phyloP scores from a whole-genome alignment of 1,140 invertebrate species.

The Nymphalis io region DNA sequence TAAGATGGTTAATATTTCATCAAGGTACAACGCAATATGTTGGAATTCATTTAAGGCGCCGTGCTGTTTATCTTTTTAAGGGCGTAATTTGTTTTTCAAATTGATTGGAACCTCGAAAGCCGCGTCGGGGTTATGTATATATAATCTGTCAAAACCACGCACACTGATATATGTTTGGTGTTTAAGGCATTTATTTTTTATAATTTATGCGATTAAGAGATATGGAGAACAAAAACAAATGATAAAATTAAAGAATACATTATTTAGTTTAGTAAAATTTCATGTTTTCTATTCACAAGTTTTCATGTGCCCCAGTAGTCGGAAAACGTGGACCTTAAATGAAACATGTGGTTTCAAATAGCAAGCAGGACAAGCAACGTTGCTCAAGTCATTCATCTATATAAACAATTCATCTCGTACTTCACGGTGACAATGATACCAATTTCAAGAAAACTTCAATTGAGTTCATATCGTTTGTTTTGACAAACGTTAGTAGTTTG shows the following conservation, averaged over 20 bases:
- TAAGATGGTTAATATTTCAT: constrained; percentile 29
- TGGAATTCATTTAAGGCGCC: constrained; percentile 22
- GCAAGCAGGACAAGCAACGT: too few species aligned
- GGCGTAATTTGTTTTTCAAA: constrained; percentile 36
- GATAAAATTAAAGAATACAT: too few species aligned
- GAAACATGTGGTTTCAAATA: too few species aligned
- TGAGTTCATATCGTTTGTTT: too few species aligned
- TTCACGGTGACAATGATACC: too few species aligned
- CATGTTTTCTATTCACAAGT: too few species aligned
- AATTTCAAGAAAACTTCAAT: too few species aligned
- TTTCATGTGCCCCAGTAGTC: too few species aligned
- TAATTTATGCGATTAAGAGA: neutral
- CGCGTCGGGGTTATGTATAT: constrained; percentile 1
- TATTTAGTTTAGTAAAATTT: too few species aligned
- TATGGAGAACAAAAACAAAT: neutral
- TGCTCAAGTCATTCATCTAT: too few species aligned
- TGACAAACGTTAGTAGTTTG: neutral
- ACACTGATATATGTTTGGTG: neutral
- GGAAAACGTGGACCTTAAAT: too few species aligned
- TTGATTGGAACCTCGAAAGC: constrained; percentile 14
- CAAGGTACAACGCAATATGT: constrained; percentile 8
- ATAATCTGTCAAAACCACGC: constrained; percentile 2
- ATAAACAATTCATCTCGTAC: too few species aligned
- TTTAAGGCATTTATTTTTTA: neutral
- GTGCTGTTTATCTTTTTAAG: constrained; percentile 28